These are phyloP conservation scores for Tachycineta bicolor DNA, from an alignment of 2,113 vertebrate species.

Conservation along the genomic window DNA sequence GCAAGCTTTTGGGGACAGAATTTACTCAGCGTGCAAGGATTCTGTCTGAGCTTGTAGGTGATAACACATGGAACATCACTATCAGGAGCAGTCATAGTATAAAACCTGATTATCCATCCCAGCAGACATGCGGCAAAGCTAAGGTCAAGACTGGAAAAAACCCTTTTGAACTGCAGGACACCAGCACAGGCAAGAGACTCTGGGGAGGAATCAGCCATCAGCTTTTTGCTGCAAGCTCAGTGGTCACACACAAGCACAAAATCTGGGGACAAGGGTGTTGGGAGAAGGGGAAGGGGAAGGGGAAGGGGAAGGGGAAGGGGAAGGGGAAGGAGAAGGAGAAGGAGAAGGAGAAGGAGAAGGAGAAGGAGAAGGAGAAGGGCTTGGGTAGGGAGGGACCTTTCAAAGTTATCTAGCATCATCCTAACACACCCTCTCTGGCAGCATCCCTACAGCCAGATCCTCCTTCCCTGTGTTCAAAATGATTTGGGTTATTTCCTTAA, in stretches of 20 bases:
- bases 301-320: too few species aligned
- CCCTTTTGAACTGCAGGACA: neutral
- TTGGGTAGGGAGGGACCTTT: neutral
- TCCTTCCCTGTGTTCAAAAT: neutral
- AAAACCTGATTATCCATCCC: neutral
- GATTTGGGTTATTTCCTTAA: neutral
- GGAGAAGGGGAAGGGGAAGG: too few species aligned
- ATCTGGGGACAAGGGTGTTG: neutral
- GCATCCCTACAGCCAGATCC: neutral
- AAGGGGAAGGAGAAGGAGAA: too few species aligned
- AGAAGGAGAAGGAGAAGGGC: too few species aligned
- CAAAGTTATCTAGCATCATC: neutral
- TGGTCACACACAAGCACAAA: neutral
- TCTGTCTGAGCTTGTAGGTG: neutral
- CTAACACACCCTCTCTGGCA: neutral
- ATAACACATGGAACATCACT: neutral
- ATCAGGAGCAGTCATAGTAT: neutral
- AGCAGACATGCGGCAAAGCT: rapidly evolving
- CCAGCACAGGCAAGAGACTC: neutral
- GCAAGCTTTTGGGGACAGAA: neutral
- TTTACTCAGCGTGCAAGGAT: rapidly evolving
- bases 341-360: neutral
- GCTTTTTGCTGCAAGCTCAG: neutral
- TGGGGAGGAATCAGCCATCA: neutral
- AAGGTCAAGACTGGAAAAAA: neutral